A percentile compares a stretch with the other conserved stretches of the same genome.
Evolutionary conservation across 2,113 vertebrate species (phyloP).

Genomic region (Madoqua kirkii): DNA sequence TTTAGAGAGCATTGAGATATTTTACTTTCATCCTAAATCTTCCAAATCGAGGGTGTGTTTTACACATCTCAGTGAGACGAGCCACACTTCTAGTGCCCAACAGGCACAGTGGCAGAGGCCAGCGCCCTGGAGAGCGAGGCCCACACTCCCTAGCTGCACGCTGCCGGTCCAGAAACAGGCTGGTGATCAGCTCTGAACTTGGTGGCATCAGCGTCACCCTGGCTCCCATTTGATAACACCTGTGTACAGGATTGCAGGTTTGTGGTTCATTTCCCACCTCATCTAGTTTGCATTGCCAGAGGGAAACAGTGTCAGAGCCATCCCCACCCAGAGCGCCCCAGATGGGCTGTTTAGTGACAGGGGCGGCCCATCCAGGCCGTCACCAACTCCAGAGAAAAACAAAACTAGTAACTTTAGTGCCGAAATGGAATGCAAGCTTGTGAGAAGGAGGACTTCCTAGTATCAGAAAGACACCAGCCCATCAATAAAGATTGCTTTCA

Average conservation of each 20-base stretch:
- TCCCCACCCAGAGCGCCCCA: neutral
- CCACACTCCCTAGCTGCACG: neutral
- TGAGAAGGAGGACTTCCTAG: neutral
- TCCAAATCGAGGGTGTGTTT: neutral
- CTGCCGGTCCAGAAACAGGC: neutral
- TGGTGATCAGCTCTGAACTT: neutral
- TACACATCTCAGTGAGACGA: neutral
- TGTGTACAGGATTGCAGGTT: neutral
- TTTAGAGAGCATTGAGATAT: neutral
- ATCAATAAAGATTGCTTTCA: neutral
- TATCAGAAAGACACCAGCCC: neutral
- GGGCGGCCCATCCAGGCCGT: neutral
- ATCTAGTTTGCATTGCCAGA: neutral
- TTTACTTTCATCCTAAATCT: neutral
- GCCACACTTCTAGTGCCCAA: neutral
- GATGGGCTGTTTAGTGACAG: neutral
- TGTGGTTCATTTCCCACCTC: neutral
- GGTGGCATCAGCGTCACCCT: neutral
- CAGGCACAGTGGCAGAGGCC: neutral
- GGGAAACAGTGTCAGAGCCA: neutral
- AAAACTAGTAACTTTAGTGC: neutral
- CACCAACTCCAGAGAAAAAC: neutral
- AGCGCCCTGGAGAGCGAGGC: accelerated
- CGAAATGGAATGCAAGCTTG: neutral
- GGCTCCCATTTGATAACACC: neutral